phyloP scores from a whole-genome alignment of 2,113 vertebrate species.

The Saguinus midas region DNA sequence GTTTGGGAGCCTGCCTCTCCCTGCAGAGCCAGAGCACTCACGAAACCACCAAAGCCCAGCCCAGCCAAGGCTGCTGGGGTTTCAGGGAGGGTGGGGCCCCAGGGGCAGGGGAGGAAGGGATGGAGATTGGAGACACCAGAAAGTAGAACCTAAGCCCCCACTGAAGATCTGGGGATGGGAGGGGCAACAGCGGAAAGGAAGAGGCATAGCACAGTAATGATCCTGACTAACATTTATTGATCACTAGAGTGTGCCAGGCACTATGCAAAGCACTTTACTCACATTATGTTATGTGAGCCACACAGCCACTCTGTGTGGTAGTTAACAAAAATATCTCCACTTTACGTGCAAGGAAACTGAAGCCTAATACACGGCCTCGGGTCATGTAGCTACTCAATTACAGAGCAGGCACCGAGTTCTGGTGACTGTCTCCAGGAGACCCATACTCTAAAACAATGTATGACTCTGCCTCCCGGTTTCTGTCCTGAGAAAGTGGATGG shows the following conservation, averaged over 20 bases:
- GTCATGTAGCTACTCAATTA: not conserved
- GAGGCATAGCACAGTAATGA: fast-evolving
- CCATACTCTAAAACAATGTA: fast-evolving
- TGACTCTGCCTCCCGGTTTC: not conserved
- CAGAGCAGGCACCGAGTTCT: not conserved
- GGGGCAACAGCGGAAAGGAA: not conserved
- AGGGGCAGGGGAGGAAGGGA: not conserved
- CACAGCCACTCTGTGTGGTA: not conserved
- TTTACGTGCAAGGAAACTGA: not conserved
- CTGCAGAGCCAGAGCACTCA: fast-evolving
- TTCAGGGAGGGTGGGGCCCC: too few species aligned
- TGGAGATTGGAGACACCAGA: not conserved
- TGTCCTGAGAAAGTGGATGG: not conserved
- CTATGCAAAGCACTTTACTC: not conserved
- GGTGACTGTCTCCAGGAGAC: not conserved
- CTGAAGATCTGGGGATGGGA: fast-evolving
- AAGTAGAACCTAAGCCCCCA: not conserved
- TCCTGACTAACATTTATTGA: too few species aligned
- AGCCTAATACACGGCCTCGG: not conserved
- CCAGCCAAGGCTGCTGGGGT: too few species aligned
- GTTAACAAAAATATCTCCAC: not conserved
- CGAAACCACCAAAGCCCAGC: fast-evolving
- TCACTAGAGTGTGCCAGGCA: fast-evolving
- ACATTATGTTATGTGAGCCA: not conserved
- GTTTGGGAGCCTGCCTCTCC: not conserved